Conservation (phyloP, 2,797 vertebrate genomes). For the Pseudochromis fuscus region DNA sequence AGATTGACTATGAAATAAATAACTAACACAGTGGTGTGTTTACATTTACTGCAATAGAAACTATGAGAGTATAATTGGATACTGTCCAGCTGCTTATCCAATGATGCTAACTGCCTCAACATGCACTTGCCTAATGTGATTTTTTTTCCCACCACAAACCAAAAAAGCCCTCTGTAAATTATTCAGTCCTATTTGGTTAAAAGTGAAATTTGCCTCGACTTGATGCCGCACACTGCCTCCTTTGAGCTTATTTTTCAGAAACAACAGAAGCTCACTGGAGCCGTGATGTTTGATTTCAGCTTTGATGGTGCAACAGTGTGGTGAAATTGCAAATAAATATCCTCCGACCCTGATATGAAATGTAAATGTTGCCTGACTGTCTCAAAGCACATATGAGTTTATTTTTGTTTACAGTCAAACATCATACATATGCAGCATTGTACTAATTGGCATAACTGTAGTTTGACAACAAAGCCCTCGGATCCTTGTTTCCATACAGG, state of each 20-base stretch:
- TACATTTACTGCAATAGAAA: constrained; percentile 1
- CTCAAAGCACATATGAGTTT: constrained; percentile 26
- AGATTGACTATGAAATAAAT: constrained; percentile 10
- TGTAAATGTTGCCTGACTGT: constrained; percentile 63
- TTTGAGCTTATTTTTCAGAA: constrained; percentile 66
- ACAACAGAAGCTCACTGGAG: constrained; percentile 64
- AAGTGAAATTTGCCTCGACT: constrained; percentile 50
- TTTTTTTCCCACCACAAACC: constrained; percentile 33
- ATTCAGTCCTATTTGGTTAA: constrained; percentile 58
- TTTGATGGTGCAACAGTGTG: constrained; percentile 73
- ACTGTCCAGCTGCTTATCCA: constrained; percentile 17
- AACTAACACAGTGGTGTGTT: not conserved
- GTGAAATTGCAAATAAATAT: constrained; percentile 62
- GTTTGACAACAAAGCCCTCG: not conserved
- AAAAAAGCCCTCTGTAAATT: constrained; percentile 53
- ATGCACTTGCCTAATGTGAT: constrained; percentile 39
- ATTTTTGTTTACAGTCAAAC: constrained; percentile 21
- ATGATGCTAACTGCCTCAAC: constrained; percentile 23
- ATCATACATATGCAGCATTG: not conserved
- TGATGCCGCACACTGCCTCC: constrained; percentile 36
- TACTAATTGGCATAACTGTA: not conserved
- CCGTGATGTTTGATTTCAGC: constrained; percentile 64
- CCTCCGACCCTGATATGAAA: constrained; percentile 61
- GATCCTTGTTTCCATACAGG: not conserved
- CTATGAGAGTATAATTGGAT: not conserved